phyloP scores from a whole-genome alignment of 1,140 invertebrate genomes.

The Pteromalus puparum region DNA sequence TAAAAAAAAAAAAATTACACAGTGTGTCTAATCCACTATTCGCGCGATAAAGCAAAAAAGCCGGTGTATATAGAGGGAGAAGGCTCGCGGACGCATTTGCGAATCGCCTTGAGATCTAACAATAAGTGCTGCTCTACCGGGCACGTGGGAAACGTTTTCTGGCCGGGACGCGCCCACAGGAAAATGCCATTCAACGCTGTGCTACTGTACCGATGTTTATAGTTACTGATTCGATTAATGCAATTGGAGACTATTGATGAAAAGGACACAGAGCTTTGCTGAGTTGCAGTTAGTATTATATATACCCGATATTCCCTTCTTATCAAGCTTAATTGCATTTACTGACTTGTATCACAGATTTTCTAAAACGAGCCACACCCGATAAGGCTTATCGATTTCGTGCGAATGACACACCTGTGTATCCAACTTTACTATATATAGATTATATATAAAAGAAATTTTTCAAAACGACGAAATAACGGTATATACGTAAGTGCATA shows the following conservation, averaged over 20 bases:
- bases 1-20: neutral
- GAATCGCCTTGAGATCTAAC: slow-evolving; percentile 1
- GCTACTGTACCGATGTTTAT: neutral
- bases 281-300: no score
- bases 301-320: no score
- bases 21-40: neutral
- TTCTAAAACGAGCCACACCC: no score
- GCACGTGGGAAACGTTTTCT: neutral
- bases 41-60: neutral
- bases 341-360: no score
- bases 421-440: no score
- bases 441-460: no score
- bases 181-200: neutral
- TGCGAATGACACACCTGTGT: no score
- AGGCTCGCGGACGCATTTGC: neutral
- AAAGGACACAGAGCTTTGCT: neutral
- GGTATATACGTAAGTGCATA: neutral
- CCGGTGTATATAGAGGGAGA: no score
- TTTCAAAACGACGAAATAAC: no score
- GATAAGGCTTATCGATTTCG: no score
- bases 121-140: neutral
- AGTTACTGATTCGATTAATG: neutral
- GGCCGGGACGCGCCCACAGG: neutral
- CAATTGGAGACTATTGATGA: neutral
- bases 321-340: no score